Conservation (phyloP, 2,113 vertebrate genomes). For the Phrynocephalus versicolor region DNA sequence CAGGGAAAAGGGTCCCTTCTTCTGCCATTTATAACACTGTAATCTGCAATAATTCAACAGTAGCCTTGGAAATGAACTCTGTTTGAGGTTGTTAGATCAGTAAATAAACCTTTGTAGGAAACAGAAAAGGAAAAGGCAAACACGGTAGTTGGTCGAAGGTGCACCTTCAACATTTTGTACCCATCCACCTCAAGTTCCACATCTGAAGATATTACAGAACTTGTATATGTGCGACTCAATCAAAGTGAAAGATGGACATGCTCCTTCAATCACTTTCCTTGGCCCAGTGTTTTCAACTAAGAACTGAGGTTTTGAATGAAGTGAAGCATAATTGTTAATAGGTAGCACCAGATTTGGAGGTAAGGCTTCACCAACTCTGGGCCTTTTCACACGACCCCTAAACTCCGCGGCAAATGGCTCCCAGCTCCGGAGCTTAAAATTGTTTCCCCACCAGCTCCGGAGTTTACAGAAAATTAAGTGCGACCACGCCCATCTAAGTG, state of each 20-base stretch:
- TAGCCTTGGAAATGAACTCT: constrained; percentile 61
- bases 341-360: neutral
- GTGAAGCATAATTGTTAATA: neutral
- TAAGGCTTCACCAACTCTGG: neutral
- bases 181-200: neutral
- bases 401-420: too few species aligned
- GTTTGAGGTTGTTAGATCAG: constrained; percentile 58
- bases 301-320: neutral
- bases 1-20: constrained; percentile 54
- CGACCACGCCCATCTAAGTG: too few species aligned
- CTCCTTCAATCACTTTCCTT: neutral
- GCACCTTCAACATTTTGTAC: neutral
- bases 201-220: neutral
- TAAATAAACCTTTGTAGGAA: constrained; percentile 61
- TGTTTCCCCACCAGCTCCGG: too few species aligned
- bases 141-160: constrained; percentile 12
- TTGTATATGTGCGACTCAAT: neutral
- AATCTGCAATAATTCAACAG: constrained; percentile 65
- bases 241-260: neutral
- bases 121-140: constrained; percentile 26
- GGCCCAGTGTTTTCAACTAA: neutral
- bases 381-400: too few species aligned
- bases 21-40: constrained; percentile 55
- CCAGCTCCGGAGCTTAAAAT: too few species aligned
- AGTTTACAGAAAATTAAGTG: too few species aligned